Percentiles rank a stretch among this genome's conserved stretches.
These are phyloP conservation scores for Luffia ferchaultella DNA, from an alignment of 2,888 invertebrate genomes.

Conservation along the genomic window DNA sequence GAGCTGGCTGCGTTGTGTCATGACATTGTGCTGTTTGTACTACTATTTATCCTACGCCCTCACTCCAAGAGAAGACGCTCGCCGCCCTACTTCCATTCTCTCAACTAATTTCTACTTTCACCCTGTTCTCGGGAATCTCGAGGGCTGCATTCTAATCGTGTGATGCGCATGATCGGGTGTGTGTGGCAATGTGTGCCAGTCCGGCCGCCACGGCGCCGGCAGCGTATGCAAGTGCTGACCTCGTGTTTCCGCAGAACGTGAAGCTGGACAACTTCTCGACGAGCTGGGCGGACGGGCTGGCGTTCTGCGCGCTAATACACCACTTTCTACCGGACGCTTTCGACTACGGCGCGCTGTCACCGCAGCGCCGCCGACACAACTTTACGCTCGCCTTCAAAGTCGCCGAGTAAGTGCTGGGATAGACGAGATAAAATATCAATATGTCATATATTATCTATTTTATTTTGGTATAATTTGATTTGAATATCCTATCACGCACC, in stretches of 20 bases:
- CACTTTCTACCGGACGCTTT: conserved; percentile 98
- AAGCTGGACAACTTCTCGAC: conserved; percentile 98
- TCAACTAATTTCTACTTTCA: neutral
- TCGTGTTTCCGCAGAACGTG: conserved; percentile 79
- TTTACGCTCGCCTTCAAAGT: conserved; percentile 97
- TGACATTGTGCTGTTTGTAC: neutral
- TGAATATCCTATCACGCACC: no score
- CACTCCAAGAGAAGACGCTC: no score
- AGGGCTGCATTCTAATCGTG: neutral
- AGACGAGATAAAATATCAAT: neutral
- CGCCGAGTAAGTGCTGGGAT: conserved; percentile 85
- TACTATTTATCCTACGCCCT: neutral
- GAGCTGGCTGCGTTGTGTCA: neutral
- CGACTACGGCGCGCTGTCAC: conserved; percentile 89
- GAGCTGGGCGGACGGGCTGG: conserved; percentile 98
- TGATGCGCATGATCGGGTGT: neutral
- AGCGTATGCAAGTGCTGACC: neutral
- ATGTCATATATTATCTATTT: neutral
- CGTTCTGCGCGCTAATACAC: conserved; percentile 98
- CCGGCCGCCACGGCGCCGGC: no score
- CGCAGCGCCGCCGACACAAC: conserved; percentile 91
- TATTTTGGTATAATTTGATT: no score
- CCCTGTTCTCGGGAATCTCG: neutral
- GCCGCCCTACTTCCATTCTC: neutral
- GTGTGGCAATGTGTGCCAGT: neutral